A percentile compares a stretch with the other conserved stretches of the same genome.
These are phyloP conservation scores for Rhinolophus sinicus DNA, from an alignment of 2,113 vertebrate genomes.

Conservation along the genomic window DNA sequence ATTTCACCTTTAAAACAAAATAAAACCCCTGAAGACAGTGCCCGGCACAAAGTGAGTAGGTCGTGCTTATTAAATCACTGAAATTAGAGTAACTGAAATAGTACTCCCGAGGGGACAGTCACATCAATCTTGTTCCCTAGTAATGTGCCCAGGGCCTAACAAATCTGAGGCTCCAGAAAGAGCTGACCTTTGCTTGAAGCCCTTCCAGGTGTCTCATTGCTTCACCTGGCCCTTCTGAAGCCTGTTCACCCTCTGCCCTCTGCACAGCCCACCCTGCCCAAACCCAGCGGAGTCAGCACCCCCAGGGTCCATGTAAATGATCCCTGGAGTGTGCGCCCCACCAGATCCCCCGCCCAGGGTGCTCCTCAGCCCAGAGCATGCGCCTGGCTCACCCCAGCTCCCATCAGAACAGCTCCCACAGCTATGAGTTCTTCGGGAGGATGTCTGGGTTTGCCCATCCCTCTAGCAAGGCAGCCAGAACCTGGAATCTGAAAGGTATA, in stretches of 20 bases:
- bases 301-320: neutral
- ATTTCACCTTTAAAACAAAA: neutral
- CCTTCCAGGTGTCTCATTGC: neutral
- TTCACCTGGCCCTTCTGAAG: neutral
- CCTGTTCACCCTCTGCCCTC: neutral
- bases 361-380: neutral
- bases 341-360: neutral
- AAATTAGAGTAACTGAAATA: neutral
- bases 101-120: neutral
- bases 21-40: neutral
- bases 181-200: neutral
- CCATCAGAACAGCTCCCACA: neutral
- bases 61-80: neutral
- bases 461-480: neutral
- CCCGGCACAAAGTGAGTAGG: neutral
- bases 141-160: neutral
- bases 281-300: neutral
- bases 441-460: neutral
- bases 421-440: neutral
- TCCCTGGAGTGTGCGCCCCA: too few species aligned
- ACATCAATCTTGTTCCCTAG: neutral
- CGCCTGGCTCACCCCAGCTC: neutral
- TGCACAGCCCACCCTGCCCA: neutral
- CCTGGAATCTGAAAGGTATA: neutral
- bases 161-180: neutral